Percentiles rank a stretch among this genome's conserved stretches.
phyloP scores from a whole-genome alignment of 1,140 invertebrate species.

The Euwallacea similis region DNA sequence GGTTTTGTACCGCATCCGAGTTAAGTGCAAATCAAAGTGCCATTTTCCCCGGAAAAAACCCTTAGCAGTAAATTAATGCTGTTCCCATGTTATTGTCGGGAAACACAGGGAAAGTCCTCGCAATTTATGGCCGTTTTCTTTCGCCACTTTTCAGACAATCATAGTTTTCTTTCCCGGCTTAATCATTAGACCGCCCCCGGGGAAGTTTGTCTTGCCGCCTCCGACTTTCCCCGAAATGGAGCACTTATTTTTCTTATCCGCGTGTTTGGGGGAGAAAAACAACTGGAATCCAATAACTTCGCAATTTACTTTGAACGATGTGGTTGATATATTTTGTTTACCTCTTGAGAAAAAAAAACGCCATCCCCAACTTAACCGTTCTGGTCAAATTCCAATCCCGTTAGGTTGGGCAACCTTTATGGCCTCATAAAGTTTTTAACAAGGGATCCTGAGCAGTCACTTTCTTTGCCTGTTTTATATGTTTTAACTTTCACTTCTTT shows the following conservation, averaged over 20 bases:
- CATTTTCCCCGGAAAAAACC: background rate
- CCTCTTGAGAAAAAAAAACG: background rate
- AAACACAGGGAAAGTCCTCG: slow-evolving; percentile 20
- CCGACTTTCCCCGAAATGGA: slow-evolving; percentile 25
- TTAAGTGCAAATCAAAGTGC: no score
- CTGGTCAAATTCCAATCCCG: no score
- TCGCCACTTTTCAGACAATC: slow-evolving; percentile 50
- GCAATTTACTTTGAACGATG: slow-evolving; percentile 27
- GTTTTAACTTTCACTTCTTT: no score
- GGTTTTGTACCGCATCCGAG: no score
- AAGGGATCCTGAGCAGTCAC: no score
- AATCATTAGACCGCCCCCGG: slow-evolving; percentile 35
- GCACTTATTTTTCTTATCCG: slow-evolving; percentile 37
- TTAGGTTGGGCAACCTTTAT: no score
- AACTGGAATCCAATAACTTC: slow-evolving; percentile 37
- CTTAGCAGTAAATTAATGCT: slow-evolving; percentile 23
- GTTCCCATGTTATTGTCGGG: slow-evolving; percentile 31
- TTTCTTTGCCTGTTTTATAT: no score
- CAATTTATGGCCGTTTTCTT: slow-evolving; percentile 47
- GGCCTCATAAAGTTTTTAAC: no score
- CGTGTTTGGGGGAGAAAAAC: slow-evolving; percentile 33
- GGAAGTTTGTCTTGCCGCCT: slow-evolving; percentile 33
- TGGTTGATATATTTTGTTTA: slow-evolving; percentile 26
- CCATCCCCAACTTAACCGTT: no score
- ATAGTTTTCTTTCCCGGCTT: slow-evolving; percentile 47